A percentile compares a stretch with the other conserved stretches of the same genome.
phyloP scores from a whole-genome alignment of 2,888 invertebrate species.

The Prosapia bicincta region DNA sequence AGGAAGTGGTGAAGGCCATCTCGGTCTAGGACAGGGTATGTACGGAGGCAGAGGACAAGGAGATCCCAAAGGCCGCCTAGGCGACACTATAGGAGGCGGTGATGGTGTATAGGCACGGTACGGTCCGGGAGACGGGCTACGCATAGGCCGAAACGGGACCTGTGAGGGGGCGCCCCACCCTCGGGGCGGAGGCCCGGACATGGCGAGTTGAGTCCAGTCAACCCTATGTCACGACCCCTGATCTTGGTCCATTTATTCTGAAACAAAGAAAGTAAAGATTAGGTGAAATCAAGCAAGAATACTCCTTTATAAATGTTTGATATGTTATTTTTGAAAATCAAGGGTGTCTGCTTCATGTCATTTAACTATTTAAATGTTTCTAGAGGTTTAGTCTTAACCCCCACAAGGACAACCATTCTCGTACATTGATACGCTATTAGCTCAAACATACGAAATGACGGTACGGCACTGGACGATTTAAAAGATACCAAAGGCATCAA shows the following conservation, averaged over 20 bases:
- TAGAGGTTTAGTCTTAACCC: too few relatives aligned
- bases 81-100: conserved; percentile 29
- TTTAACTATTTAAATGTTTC: too few relatives aligned
- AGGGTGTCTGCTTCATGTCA: too few relatives aligned
- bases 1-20: conserved; percentile 58
- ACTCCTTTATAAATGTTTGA: too few relatives aligned
- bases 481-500: too few relatives aligned
- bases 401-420: too few relatives aligned
- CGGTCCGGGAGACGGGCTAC: background rate
- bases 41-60: conserved; percentile 45
- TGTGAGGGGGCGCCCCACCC: conserved; percentile 32
- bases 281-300: too few relatives aligned
- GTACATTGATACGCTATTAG: too few relatives aligned
- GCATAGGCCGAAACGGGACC: conserved; percentile 32
- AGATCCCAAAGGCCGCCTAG: conserved; percentile 28
- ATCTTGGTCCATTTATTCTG: background rate
- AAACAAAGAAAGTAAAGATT: too few relatives aligned
- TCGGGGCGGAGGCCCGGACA: conserved; percentile 28
- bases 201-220: conserved; percentile 23
- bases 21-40: conserved; percentile 63
- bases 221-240: conserved; percentile 4
- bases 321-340: too few relatives aligned
- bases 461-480: too few relatives aligned
- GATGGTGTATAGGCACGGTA: conserved; percentile 34
- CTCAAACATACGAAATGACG: too few relatives aligned